Base-by-base conservation (phyloP, 2,888 invertebrate genomes). In the Andrena haemorrhoa region DNA sequence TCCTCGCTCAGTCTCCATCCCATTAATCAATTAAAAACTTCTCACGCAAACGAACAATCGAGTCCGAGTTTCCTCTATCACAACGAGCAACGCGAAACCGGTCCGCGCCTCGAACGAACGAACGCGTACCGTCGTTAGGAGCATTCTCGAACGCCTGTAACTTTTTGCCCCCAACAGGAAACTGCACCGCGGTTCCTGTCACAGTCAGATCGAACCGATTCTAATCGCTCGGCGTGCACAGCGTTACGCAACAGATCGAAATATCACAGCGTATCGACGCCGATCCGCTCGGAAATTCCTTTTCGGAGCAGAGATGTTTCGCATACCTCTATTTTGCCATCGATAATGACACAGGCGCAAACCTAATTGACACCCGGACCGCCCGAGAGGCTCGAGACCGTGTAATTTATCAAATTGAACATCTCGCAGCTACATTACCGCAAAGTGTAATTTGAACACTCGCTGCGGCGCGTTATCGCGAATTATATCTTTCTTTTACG, bases 151-250 rank as follows among this genome's bases (percentile, higher is more conserved):
- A 56, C 41, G 20, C 51, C 35, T 41, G 2, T 49, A 12, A 47
- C 23, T 31, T 64, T 70, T 70, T 70, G 4, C 47, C 29, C 5
- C 58, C n/a, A 16, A 16, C 35, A 60, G 61, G 69, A 47, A 68
- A 66, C 31, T 63, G 31, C 66, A 53, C 61, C 53, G 53, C n/a
- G 26, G 63, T 79, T 79, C 79, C 79, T 29, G 68, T 69, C 41
- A 1, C 33, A 56, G 61, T 68, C 61, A 31, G 78, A 69, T 33
- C 33, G 26, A 78, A 56, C 78, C 79, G 79, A 79, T 79, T 61
- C 53, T 29, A 26, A 63, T 78, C 68, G 78, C 60, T 61, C 47
- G 10, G 10, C 23, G 10, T 10, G 16, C 33, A 35, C 23, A 3
- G 20, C n/a, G 35, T 78, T 79, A 23, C 20, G n/a, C 33, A 79